Conservation (phyloP, 2,888 invertebrate species). For the Agrotis exclamationis region DNA sequence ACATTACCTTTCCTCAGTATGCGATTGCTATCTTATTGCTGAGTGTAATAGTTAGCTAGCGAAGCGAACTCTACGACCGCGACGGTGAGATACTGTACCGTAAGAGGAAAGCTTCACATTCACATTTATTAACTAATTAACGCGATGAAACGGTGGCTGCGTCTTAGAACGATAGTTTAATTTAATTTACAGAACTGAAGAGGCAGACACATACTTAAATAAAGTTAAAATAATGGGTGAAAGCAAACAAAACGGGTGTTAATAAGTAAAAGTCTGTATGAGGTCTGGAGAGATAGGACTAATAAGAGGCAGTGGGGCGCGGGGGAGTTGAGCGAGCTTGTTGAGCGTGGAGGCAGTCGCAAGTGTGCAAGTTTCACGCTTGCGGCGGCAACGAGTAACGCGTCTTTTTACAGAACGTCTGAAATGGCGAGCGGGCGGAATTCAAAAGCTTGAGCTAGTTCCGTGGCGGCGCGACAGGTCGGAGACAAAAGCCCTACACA, state of each 20-base stretch:
- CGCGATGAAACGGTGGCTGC: conserved; percentile 65
- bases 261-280: conserved; percentile 58
- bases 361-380: conserved; percentile 76
- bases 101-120: conserved; percentile 61
- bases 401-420: conserved; percentile 78
- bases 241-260: conserved; percentile 41
- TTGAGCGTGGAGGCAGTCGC: conserved; percentile 65
- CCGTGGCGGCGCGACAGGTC: conserved; percentile 66
- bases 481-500: conserved; percentile 71
- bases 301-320: conserved; percentile 65
- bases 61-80: conserved; percentile 66
- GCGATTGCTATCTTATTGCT: conserved; percentile 66
- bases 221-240: conserved; percentile 41
- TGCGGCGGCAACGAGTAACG: conserved; percentile 65
- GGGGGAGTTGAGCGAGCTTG: conserved; percentile 68
- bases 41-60: conserved; percentile 67
- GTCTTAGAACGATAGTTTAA: conserved; percentile 54
- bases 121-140: conserved; percentile 68
- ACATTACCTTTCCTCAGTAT: conserved; percentile 64
- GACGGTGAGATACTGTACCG: conserved; percentile 62
- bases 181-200: conserved; percentile 56
- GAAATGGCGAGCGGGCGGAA: conserved; percentile 72
- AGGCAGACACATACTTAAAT: conserved; percentile 31
- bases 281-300: conserved; percentile 66
- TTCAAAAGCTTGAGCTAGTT: conserved; percentile 79